Percentiles rank a stretch among this genome's conserved stretches.
Conservation (phyloP, 1,140 invertebrate genomes). For the Drosophila asahinai region DNA sequence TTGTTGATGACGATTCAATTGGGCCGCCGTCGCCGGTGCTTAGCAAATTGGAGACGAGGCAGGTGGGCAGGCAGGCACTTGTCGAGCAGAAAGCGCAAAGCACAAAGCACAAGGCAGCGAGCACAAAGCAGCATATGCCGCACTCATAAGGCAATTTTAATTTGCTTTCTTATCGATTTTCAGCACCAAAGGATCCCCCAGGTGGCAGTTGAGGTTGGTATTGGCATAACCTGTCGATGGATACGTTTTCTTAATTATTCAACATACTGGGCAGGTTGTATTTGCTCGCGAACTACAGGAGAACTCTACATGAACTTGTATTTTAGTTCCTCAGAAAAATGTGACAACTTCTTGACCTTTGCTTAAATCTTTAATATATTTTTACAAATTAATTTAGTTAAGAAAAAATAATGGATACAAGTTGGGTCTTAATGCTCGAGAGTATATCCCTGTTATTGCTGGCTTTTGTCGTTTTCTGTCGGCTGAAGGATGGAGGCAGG, state of each 20-base stretch:
- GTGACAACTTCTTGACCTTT: too few species aligned
- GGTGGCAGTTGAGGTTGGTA: not conserved
- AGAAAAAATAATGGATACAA: not conserved
- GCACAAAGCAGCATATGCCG: slow-evolving; percentile 10
- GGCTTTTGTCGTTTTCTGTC: not conserved
- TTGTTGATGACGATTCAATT: slow-evolving; percentile 17
- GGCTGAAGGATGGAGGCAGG: not conserved
- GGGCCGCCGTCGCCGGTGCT: not conserved
- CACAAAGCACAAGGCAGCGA: slow-evolving; percentile 1
- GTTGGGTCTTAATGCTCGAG: not conserved
- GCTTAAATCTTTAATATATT: too few species aligned
- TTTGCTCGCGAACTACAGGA: not conserved
- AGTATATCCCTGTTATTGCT: not conserved
- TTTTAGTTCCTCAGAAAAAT: too few species aligned
- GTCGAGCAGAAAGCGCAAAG: not conserved
- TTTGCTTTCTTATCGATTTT: slow-evolving; percentile 58
- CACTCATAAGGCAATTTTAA: slow-evolving; percentile 47
- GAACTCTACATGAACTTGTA: not conserved
- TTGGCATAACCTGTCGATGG: not conserved
- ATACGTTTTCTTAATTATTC: not conserved
- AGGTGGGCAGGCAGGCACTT: slow-evolving; percentile 1
- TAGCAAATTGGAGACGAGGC: not conserved
- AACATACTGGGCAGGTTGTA: too few species aligned
- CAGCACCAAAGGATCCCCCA: slow-evolving; percentile 36
- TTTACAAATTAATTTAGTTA: too few species aligned